phyloP scores from a whole-genome alignment of 2,888 invertebrate species.

The Lepeophtheirus nordmannii region DNA sequence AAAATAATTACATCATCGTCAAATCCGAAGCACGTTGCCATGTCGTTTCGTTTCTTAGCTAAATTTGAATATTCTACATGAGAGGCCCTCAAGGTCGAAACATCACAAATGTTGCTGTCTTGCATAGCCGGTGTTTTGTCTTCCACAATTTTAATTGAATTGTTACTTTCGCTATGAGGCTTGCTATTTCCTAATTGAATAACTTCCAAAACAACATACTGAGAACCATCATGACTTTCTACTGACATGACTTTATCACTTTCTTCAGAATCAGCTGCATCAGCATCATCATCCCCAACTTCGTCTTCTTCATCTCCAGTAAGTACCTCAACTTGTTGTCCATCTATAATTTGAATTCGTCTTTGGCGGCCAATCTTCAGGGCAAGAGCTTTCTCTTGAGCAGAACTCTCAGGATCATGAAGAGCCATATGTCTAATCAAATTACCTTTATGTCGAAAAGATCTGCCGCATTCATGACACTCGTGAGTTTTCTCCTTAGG shows the following conservation, averaged over 20 bases:
- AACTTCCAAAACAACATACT: slow-evolving; percentile 77
- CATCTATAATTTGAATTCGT: slow-evolving; percentile 45
- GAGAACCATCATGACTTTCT: slow-evolving; percentile 57
- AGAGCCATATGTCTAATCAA: slow-evolving; percentile 77
- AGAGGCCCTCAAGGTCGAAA: no score
- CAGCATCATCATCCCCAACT: slow-evolving; percentile 40
- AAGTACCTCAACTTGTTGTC: slow-evolving; percentile 38
- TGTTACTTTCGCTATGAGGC: slow-evolving; percentile 1
- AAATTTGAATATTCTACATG: no score
- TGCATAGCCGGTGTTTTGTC: background rate
- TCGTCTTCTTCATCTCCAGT: slow-evolving; percentile 37
- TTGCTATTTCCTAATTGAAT: slow-evolving; percentile 47
- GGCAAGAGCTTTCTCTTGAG: slow-evolving; percentile 55
- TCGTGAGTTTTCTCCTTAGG: slow-evolving; percentile 78
- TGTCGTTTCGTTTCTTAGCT: slow-evolving; percentile 44
- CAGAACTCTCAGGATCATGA: slow-evolving; percentile 68
- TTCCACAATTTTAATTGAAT: no score
- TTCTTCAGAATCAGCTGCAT: slow-evolving; percentile 34
- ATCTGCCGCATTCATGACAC: slow-evolving; percentile 53
- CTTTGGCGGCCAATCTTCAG: slow-evolving; percentile 62
- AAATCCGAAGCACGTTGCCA: slow-evolving; percentile 67
- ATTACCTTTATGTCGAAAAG: slow-evolving; percentile 62
- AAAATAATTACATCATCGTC: slow-evolving; percentile 39
- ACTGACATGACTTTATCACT: slow-evolving; percentile 43
- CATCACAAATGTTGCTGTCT: background rate